phyloP scores from a whole-genome alignment of 2,888 invertebrate genomes.

The Ophion slaviceki region DNA sequence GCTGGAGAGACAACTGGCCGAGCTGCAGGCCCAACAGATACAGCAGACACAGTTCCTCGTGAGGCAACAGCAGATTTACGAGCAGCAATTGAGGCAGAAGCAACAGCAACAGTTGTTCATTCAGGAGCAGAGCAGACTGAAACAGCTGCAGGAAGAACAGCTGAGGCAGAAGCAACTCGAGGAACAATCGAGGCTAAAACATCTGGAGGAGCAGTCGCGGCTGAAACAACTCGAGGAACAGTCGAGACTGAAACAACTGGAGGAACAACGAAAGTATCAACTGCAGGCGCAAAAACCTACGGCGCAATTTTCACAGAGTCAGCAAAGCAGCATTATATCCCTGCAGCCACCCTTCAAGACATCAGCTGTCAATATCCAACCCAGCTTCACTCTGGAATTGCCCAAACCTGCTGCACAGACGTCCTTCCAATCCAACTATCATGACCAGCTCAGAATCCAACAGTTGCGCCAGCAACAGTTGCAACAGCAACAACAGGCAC shows the following conservation, averaged over 20 bases:
- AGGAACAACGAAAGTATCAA: constrained; percentile 69
- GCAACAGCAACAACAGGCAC: constrained; percentile 64
- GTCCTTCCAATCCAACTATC: constrained; percentile 74
- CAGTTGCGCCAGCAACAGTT: constrained; percentile 65
- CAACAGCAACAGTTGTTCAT: constrained; percentile 78
- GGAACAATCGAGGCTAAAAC: constrained; percentile 72
- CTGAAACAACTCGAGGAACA: constrained; percentile 74
- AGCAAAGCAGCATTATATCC: constrained; percentile 71
- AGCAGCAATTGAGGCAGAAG: constrained; percentile 83
- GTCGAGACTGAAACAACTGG: constrained; percentile 69
- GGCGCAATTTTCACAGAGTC: constrained; percentile 68
- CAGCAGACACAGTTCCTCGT: constrained; percentile 89
- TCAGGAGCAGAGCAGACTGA: constrained; percentile 77
- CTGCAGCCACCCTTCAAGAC: constrained; percentile 73
- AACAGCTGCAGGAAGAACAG: constrained; percentile 75
- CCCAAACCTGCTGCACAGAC: constrained; percentile 74
- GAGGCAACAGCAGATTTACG: constrained; percentile 87
- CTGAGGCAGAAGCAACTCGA: constrained; percentile 72
- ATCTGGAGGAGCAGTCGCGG: constrained; percentile 73
- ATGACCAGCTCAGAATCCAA: constrained; percentile 73
- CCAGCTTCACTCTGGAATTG: constrained; percentile 78
- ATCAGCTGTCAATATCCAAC: constrained; percentile 76
- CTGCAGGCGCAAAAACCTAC: constrained; percentile 69
- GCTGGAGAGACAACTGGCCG: constrained; percentile 88
- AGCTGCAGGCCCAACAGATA: constrained; percentile 88